Evolutionary conservation across 2,113 vertebrate species (phyloP), one percentile per base, ranked within the genome.

Genomic region (Zosterops pallidus): DNA sequence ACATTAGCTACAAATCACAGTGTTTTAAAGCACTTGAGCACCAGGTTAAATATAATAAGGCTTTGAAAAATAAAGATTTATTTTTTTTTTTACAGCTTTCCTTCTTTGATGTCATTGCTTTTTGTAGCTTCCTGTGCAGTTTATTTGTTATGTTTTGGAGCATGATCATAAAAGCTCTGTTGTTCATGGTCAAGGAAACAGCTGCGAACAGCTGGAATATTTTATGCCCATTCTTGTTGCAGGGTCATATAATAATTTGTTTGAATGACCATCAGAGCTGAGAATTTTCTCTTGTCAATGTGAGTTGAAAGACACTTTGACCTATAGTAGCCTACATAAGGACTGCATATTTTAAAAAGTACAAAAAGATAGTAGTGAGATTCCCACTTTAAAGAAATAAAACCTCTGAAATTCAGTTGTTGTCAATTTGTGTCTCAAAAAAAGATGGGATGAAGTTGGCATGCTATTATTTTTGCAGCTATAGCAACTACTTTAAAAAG

Each of bases 351-450:
- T 74, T 84, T 76, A 55, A 60, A 81, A 88, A 83, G 60, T 41
- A 78, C 15, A 86, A 59, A 80, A 33, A 88, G 9, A 31, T 12
- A 56, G 29, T 28, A 17, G 5, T 1, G 2, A 83, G 74, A 84
- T 47, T 17, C 49, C 2, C 26, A 87, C 33, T 76, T 95, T 90
- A 93, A 93, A 96, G 39, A 94, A 91, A 94, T 50, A 29, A 81
- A 94, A 70, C 46, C 7, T 41, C n/a, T 41, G 29, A 93, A 80
- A 59, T 57, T 78, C 37, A 82, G 21, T 23, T 67, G 37, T 21
- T 64, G 76, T 47, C 33, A 64, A 87, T 81, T 71, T 77, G 44
- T 60, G 23, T 74, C 68, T 53, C 39, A 82, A 59, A 70, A 91
- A 91, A 82, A 77, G 23, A 53, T 63, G 22, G 49, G 10, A 69